Conservation (phyloP, 2,888 invertebrate genomes). For the Habroteleia sp. region DNA sequence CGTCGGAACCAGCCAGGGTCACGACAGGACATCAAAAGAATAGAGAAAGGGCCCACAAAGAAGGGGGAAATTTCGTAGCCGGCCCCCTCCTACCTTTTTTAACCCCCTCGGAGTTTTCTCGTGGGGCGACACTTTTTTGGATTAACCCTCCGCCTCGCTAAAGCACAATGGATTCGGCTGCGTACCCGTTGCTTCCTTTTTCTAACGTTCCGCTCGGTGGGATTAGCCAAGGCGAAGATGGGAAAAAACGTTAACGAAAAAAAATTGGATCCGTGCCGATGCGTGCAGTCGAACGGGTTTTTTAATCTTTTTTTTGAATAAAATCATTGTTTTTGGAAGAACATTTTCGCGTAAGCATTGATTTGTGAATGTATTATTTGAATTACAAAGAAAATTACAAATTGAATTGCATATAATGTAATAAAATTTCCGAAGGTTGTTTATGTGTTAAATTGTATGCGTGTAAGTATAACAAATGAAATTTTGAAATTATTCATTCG, state of each 20-base stretch:
- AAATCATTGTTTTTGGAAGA: too few relatives aligned
- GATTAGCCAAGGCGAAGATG: conserved; percentile 53
- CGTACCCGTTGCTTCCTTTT: conserved; percentile 66
- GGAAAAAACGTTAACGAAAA: conserved; percentile 62
- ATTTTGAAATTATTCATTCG: too few relatives aligned
- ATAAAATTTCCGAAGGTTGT: too few relatives aligned
- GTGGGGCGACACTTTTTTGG: conserved; percentile 73
- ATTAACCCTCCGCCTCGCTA: conserved; percentile 67
- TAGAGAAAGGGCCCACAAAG: conserved; percentile 77
- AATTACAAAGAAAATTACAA: too few relatives aligned
- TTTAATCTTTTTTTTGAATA: conserved; percentile 15
- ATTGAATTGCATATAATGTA: too few relatives aligned
- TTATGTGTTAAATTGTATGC: too few relatives aligned
- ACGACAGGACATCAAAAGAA: conserved; percentile 79
- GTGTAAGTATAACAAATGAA: too few relatives aligned
- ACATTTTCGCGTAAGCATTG: too few relatives aligned
- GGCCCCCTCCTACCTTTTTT: conserved; percentile 64
- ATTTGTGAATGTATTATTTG: too few relatives aligned
- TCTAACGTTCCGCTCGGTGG: conserved; percentile 56
- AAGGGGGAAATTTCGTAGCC: conserved; percentile 75
- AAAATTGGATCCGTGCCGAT: conserved; percentile 57
- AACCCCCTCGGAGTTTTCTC: conserved; percentile 67
- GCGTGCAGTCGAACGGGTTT: conserved; percentile 29
- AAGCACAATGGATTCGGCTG: conserved; percentile 72
- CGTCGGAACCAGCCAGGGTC: conserved; percentile 67